Conservation (phyloP, 2,888 invertebrate genomes). For the Phania funesta region DNA sequence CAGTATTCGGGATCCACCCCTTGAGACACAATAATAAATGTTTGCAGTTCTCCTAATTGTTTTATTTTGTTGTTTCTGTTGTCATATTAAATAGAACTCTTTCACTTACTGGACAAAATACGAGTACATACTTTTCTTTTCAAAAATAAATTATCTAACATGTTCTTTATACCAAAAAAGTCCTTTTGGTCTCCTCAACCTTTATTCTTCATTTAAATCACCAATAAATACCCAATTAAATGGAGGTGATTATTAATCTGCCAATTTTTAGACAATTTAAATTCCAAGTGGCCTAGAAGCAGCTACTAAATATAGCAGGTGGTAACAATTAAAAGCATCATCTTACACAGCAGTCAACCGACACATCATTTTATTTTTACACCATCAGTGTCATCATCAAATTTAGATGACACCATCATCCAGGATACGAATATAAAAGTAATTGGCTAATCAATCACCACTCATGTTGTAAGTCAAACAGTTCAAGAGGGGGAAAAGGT, state of each 20-base stretch:
- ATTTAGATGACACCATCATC: slow-evolving; percentile 14
- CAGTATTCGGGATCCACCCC: slow-evolving; percentile 9
- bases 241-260: neutral
- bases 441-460: slow-evolving; percentile 55
- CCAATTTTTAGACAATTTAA: neutral
- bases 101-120: no score
- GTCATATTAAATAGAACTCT: no score
- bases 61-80: neutral
- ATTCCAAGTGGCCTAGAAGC: neutral
- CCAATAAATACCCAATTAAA: neutral
- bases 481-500: neutral
- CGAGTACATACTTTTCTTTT: no score
- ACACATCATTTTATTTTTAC: slow-evolving; percentile 21
- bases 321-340: slow-evolving; percentile 10
- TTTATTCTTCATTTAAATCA: neutral
- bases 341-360: neutral
- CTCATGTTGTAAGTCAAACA: slow-evolving; percentile 19
- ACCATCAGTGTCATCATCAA: neutral
- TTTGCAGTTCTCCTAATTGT: neutral
- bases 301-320: neutral
- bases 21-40: slow-evolving; percentile 7
- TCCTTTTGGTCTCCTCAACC: no score
- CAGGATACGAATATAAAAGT: slow-evolving; percentile 6
- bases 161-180: no score
- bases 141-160: no score